Evolutionary conservation across 2,888 invertebrate genomes (phyloP).

Genomic region (Ochropleura plecta): DNA sequence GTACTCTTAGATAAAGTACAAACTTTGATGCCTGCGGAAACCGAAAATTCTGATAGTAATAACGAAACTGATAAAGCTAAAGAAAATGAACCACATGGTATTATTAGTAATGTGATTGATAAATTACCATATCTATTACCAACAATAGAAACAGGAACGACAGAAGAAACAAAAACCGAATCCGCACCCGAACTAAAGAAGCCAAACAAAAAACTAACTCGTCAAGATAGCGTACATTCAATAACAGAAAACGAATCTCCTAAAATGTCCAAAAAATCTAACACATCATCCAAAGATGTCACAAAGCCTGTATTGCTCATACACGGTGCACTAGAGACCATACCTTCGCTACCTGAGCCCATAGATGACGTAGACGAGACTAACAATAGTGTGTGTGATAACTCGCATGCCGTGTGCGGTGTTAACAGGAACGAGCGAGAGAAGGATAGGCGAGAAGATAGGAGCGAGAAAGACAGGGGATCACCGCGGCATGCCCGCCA

Average conservation of each 20-base stretch:
- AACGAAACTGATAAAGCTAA: conserved; percentile 18
- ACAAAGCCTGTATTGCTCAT: conserved; percentile 80
- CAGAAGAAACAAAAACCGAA: conserved; percentile 12
- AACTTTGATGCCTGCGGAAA: conserved; percentile 64
- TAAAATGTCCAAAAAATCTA: conserved; percentile 83
- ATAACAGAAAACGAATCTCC: conserved; percentile 72
- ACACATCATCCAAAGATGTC: conserved; percentile 75
- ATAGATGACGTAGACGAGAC: conserved; percentile 83
- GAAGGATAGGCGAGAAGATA: conserved; percentile 70
- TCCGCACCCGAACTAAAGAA: conserved; percentile 49
- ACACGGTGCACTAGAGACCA: conserved; percentile 85
- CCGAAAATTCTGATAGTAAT: conserved; percentile 6
- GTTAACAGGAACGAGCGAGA: conserved; percentile 85
- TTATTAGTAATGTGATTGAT: conserved; percentile 38
- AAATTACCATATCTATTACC: conserved; percentile 33
- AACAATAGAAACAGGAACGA: not conserved
- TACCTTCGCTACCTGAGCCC: conserved; percentile 85
- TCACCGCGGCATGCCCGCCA: conserved; percentile 89
- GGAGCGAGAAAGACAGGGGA: conserved; percentile 79
- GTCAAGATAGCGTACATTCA: conserved; percentile 85
- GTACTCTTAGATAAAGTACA: conserved; percentile 87
- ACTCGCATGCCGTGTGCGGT: conserved; percentile 90
- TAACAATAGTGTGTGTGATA: conserved; percentile 90
- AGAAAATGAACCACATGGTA: conserved; percentile 21
- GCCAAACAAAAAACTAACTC: conserved; percentile 74